Conservation (phyloP, 2,797 vertebrate species). For the Tapera naevia region DNA sequence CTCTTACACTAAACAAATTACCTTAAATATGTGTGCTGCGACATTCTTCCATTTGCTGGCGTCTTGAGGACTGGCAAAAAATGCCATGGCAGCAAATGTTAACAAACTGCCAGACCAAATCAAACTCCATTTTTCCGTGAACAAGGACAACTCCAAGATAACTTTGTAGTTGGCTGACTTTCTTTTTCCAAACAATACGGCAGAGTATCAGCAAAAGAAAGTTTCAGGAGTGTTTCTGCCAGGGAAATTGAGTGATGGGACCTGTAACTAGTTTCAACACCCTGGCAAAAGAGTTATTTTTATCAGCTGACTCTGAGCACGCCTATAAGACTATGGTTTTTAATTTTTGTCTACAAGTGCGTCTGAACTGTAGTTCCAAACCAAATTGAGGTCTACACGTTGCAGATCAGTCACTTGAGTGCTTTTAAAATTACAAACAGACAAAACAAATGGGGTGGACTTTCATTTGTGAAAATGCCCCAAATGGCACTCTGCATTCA, state of each 20-base stretch:
- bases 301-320: neutral
- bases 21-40: neutral
- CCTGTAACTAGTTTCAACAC: neutral
- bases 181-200: neutral
- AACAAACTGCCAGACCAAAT: slow-evolving; percentile 36
- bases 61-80: slow-evolving; percentile 43
- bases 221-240: neutral
- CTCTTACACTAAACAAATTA: slow-evolving; percentile 32
- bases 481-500: neutral
- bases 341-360: neutral
- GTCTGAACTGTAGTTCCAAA: neutral
- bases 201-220: slow-evolving; percentile 6
- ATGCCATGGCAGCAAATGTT: slow-evolving; percentile 52
- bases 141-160: slow-evolving; percentile 51
- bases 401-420: neutral
- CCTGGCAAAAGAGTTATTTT: neutral
- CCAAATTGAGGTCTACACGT: neutral
- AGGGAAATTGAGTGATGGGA: neutral
- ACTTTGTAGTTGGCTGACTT: neutral
- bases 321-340: neutral
- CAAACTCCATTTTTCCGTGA: slow-evolving; percentile 32
- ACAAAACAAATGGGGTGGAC: neutral
- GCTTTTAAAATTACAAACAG: neutral
- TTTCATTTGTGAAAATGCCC: neutral
- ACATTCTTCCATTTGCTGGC: neutral